phyloP scores from a whole-genome alignment of 2,113 vertebrate genomes.

The Nymphicus hollandicus region DNA sequence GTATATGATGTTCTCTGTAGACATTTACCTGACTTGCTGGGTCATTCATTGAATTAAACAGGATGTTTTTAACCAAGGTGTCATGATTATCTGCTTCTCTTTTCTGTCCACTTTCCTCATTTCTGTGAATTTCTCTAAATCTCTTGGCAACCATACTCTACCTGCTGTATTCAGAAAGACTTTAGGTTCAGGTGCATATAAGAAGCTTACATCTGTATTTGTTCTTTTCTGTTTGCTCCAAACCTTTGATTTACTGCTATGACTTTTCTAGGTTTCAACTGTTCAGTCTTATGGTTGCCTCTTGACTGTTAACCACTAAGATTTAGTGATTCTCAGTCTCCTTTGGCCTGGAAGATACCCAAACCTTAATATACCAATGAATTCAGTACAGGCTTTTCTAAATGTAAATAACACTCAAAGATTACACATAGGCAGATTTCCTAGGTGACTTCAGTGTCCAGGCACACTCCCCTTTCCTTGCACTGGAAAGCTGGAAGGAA shows the following conservation, averaged over 20 bases:
- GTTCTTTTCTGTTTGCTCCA: background rate
- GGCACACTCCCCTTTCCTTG: background rate
- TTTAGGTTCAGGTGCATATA: background rate
- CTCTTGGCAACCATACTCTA: background rate
- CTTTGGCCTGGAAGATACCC: background rate
- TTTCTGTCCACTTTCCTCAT: background rate
- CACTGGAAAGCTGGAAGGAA: background rate
- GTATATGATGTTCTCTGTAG: background rate
- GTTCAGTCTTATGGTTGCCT: background rate
- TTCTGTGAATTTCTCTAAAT: background rate
- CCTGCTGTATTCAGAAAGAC: background rate
- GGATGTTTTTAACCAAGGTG: background rate
- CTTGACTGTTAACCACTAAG: background rate
- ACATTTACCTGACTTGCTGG: background rate
- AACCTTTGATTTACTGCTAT: background rate
- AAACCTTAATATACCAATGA: background rate
- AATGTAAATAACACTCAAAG: background rate
- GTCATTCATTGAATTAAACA: background rate
- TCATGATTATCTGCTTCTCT: background rate
- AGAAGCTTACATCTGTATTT: background rate
- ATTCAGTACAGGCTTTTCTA: background rate
- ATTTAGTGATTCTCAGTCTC: background rate
- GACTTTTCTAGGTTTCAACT: background rate
- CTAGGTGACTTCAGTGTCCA: background rate
- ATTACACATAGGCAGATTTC: background rate